phyloP scores from a whole-genome alignment of 2,797 vertebrate genomes.

The Otolemur crassicaudatus region DNA sequence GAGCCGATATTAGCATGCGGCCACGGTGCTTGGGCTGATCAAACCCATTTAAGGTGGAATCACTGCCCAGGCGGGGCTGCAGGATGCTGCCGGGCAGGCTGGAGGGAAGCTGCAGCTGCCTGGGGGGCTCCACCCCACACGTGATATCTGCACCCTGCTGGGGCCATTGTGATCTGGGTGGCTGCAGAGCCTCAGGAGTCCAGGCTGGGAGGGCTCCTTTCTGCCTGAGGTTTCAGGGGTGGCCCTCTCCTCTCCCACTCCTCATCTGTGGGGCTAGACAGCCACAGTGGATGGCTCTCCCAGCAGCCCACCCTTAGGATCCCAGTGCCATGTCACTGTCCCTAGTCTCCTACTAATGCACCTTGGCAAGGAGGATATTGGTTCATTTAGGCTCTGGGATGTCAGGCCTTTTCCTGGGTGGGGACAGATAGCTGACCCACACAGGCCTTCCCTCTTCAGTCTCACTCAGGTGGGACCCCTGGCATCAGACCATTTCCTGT shows the following conservation, averaged over 20 bases:
- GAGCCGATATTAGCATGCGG: slow-evolving; percentile 92
- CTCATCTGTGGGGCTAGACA: neutral
- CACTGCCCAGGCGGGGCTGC: slow-evolving; percentile 62
- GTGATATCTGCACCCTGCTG: neutral
- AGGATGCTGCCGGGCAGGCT: neutral
- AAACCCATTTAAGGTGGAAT: slow-evolving; percentile 94
- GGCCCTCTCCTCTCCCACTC: no score
- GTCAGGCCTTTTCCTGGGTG: neutral
- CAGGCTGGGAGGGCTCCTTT: neutral
- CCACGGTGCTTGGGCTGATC: slow-evolving; percentile 87
- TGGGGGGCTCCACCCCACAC: rapidly evolving
- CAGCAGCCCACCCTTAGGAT: rapidly evolving
- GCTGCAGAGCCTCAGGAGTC: neutral
- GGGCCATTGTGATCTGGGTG: neutral
- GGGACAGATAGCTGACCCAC: neutral
- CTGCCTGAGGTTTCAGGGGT: neutral
- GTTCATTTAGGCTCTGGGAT: neutral
- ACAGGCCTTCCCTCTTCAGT: no score
- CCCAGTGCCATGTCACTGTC: neutral
- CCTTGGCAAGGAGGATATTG: neutral
- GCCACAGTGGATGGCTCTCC: neutral
- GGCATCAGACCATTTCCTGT: neutral
- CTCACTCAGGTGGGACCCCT: neutral
- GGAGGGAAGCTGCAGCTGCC: neutral
- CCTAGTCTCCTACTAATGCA: rapidly evolving